phyloP scores from a whole-genome alignment of 2,888 invertebrate genomes.

The Acleris cristana region DNA sequence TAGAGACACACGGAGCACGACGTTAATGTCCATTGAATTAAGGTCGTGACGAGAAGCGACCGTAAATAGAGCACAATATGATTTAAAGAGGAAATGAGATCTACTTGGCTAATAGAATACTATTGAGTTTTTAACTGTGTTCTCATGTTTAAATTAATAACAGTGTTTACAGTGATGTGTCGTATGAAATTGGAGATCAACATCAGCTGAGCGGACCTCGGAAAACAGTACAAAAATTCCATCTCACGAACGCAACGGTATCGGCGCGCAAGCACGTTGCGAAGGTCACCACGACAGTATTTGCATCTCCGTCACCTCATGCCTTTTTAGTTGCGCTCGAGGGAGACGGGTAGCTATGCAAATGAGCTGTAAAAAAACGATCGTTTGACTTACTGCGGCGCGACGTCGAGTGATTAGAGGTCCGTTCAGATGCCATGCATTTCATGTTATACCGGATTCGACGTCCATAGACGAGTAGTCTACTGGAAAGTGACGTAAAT shows the following conservation, averaged over 20 bases:
- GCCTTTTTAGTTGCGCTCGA: slow-evolving; percentile 42
- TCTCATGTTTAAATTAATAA: too few relatives aligned
- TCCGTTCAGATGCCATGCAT: slow-evolving; percentile 33
- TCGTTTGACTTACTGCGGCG: slow-evolving; percentile 66
- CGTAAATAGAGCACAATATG: slow-evolving; percentile 28
- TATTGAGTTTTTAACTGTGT: not conserved
- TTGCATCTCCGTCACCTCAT: slow-evolving; percentile 51
- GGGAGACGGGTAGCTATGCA: slow-evolving; percentile 61
- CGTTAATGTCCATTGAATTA: slow-evolving; percentile 28
- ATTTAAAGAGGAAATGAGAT: slow-evolving; percentile 16
- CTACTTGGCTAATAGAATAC: not conserved
- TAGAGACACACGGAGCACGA: slow-evolving; percentile 19
- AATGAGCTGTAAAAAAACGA: slow-evolving; percentile 68
- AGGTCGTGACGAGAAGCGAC: slow-evolving; percentile 18
- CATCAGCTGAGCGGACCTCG: slow-evolving; percentile 56
- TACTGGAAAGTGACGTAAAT: slow-evolving; percentile 29
- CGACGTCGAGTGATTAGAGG: slow-evolving; percentile 53
- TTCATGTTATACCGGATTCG: slow-evolving; percentile 31
- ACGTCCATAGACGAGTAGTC: slow-evolving; percentile 17
- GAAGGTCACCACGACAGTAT: slow-evolving; percentile 62
- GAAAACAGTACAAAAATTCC: slow-evolving; percentile 69
- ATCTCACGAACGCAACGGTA: slow-evolving; percentile 78
- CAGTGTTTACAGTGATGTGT: not conserved
- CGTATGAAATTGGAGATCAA: slow-evolving; percentile 48
- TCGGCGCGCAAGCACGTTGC: slow-evolving; percentile 68